Conservation (phyloP, 2,797 vertebrate genomes). For the Coreius guichenoti region DNA sequence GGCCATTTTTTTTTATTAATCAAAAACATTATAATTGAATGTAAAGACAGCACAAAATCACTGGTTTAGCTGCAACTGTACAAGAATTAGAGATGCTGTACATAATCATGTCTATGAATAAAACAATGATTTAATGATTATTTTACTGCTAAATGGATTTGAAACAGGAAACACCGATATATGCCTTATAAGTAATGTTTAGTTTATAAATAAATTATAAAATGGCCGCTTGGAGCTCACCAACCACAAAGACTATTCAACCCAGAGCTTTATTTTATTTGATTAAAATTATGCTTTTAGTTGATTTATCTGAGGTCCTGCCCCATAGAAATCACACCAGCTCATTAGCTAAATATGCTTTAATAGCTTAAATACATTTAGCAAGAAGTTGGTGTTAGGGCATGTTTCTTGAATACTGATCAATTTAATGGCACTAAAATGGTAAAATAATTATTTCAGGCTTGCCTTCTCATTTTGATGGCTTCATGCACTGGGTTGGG, state of each 20-base stretch:
- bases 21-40: slow-evolving; percentile 24
- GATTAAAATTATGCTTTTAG: slow-evolving; percentile 10
- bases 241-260: slow-evolving; percentile 92
- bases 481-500: slow-evolving; percentile 84
- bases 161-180: not conserved
- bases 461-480: not conserved
- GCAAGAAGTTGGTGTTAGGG: slow-evolving; percentile 75
- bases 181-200: slow-evolving; percentile 9
- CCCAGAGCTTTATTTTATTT: slow-evolving; percentile 79
- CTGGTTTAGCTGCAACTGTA: slow-evolving; percentile 11
- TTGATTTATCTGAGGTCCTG: slow-evolving; percentile 57
- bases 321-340: slow-evolving; percentile 69
- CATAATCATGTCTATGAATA: not conserved
- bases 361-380: slow-evolving; percentile 69
- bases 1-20: slow-evolving; percentile 87
- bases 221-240: slow-evolving; percentile 97
- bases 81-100: not conserved
- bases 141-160: slow-evolving; percentile 3
- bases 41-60: not conserved
- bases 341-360: slow-evolving; percentile 77
- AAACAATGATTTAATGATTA: not conserved
- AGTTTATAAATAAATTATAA: slow-evolving; percentile 74
- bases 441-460: not conserved
- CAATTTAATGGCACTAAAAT: not conserved
- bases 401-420: slow-evolving; percentile 37